A percentile compares a stretch with the other conserved stretches of the same genome.
These are phyloP conservation scores for Emydocephalus ijimae DNA, from an alignment of 2,113 vertebrate genomes.

Conservation along the genomic window DNA sequence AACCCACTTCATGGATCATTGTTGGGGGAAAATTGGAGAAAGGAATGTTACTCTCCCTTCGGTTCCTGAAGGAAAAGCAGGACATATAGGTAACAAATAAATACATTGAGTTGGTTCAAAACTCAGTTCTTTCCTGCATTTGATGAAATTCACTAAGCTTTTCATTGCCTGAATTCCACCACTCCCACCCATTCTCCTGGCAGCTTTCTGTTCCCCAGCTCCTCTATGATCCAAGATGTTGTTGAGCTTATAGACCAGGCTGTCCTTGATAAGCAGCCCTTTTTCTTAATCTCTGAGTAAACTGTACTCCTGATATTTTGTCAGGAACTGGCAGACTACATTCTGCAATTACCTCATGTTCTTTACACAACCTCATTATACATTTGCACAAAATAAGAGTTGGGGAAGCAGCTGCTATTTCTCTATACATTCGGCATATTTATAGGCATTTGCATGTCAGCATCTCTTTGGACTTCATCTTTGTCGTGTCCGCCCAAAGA, in stretches of 20 bases:
- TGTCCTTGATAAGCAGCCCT: slow-evolving; percentile 48
- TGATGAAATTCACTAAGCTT: background rate
- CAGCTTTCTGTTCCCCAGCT: background rate
- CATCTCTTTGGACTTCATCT: slow-evolving; percentile 54
- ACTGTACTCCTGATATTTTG: slow-evolving; percentile 53
- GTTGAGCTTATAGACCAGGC: slow-evolving; percentile 35
- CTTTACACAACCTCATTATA: slow-evolving; percentile 57
- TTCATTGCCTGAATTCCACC: background rate
- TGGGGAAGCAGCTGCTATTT: slow-evolving; percentile 68
- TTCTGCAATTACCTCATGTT: slow-evolving; percentile 60
- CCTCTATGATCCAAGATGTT: background rate
- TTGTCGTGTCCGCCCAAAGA: too few species aligned
- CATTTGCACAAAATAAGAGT: slow-evolving; percentile 55
- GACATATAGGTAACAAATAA: background rate
- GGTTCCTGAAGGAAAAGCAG: background rate
- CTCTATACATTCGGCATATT: slow-evolving; percentile 43
- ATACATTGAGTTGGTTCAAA: background rate
- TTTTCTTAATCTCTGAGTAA: slow-evolving; percentile 56
- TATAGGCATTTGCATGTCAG: slow-evolving; percentile 60
- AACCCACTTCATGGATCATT: background rate
- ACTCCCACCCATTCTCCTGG: background rate
- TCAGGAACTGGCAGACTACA: slow-evolving; percentile 44
- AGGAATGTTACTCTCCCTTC: background rate
- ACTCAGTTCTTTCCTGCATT: background rate
- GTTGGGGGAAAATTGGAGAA: background rate